Evolutionary conservation across 2,113 vertebrate genomes (phyloP).

Genomic region (Barbus barbus): DNA sequence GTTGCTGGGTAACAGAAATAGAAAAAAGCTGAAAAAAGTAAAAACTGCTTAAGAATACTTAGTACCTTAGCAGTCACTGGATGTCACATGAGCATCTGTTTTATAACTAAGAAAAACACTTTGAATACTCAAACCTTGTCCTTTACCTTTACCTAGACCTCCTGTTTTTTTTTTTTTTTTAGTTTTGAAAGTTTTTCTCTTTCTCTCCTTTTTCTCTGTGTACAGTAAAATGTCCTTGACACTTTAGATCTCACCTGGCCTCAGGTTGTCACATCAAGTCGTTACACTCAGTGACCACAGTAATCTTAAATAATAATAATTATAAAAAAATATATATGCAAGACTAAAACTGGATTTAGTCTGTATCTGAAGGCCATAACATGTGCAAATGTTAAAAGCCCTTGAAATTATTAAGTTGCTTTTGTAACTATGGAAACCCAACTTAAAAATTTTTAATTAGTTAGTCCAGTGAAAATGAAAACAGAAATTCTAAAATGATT

Average conservation of each 20-base stretch:
- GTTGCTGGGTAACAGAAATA: neutral
- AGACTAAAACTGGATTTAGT: neutral
- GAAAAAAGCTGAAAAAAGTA: neutral
- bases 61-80: neutral
- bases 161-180: neutral
- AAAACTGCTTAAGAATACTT: neutral
- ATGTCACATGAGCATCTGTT: neutral
- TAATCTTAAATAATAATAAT: neutral
- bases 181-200: neutral
- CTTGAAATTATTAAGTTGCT: neutral
- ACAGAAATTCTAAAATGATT: too few relatives aligned
- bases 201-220: neutral
- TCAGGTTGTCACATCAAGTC: neutral
- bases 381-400: neutral
- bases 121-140: conserved; percentile 3
- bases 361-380: neutral
- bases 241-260: neutral
- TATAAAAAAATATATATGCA: neutral
- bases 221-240: neutral
- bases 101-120: neutral
- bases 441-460: too few relatives aligned
- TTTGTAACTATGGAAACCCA: neutral
- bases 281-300: neutral
- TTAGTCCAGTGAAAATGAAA: too few relatives aligned
- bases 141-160: neutral